phyloP scores from a whole-genome alignment of 2,113 vertebrate genomes.

The Atractosteus spatula region DNA sequence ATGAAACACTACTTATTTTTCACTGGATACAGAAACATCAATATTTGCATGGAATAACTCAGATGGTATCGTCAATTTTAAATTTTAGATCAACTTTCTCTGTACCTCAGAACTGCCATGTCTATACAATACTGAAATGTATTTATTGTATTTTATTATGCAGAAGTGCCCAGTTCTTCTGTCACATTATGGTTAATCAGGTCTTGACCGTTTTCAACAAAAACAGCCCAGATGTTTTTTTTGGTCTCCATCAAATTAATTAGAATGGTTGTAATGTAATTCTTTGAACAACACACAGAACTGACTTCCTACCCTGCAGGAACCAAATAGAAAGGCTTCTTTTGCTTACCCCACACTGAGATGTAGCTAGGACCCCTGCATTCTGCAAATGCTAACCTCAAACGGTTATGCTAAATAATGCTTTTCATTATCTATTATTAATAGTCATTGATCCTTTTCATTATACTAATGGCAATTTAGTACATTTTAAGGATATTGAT shows the following conservation, averaged over 20 bases:
- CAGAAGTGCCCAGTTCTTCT: neutral
- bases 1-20: no score
- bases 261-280: constrained; percentile 34
- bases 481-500: constrained; percentile 4
- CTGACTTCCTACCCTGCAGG: constrained; percentile 23
- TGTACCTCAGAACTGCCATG: no score
- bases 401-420: constrained; percentile 10
- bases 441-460: constrained; percentile 19
- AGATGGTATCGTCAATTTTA: no score
- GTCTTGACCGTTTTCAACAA: constrained; percentile 20
- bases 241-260: constrained; percentile 34
- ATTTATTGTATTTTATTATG: no score
- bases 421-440: constrained; percentile 14
- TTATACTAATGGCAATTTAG: constrained; percentile 28
- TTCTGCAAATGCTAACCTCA: neutral
- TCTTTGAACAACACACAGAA: constrained; percentile 26
- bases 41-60: no score
- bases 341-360: neutral
- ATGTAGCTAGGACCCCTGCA: neutral
- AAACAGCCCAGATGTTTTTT: constrained; percentile 22
- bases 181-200: constrained; percentile 13
- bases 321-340: constrained; percentile 15
- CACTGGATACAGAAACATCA: no score
- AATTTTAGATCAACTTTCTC: no score
- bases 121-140: no score